phyloP scores from a whole-genome alignment of 2,113 vertebrate genomes.

The Sinocyclocheilus anophthalmus region DNA sequence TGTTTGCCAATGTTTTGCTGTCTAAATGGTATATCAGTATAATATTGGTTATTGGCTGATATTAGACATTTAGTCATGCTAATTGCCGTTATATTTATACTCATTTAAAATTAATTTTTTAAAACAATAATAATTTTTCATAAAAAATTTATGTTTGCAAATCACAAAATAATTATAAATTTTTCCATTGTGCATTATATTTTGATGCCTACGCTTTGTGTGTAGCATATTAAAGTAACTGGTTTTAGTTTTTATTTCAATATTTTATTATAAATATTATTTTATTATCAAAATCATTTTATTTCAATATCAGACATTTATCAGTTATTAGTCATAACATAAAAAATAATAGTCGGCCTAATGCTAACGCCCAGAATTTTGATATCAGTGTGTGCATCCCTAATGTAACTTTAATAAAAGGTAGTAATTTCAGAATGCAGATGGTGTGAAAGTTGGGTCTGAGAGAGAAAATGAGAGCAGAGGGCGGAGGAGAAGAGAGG shows the following conservation, averaged over 20 bases:
- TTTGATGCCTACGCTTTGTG: not conserved
- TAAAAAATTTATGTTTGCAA: not conserved
- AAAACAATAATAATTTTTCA: not conserved
- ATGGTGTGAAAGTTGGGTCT: constrained; percentile 46
- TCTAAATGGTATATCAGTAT: not conserved
- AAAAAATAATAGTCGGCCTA: not conserved
- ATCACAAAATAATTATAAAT: not conserved
- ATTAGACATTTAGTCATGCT: not conserved
- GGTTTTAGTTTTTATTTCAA: too few relatives aligned
- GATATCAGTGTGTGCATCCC: not conserved
- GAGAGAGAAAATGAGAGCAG: constrained; percentile 38
- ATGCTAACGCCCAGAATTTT: not conserved
- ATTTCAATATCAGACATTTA: not conserved
- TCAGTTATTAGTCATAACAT: not conserved
- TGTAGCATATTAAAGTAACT: not conserved
- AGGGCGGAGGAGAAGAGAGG: constrained; percentile 46
- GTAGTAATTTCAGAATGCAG: constrained; percentile 38
- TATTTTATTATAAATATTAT: too few relatives aligned
- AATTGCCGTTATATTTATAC: too few relatives aligned
- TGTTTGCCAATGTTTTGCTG: too few relatives aligned
- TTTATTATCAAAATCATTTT: too few relatives aligned
- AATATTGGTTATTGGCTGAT: not conserved
- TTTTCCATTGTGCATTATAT: not conserved
- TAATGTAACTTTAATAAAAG: constrained; percentile 28
- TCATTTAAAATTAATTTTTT: not conserved